Conservation (phyloP, 30 jellyfish, hydroid and myxozoan genomes). For the Sanderia malayensis region DNA sequence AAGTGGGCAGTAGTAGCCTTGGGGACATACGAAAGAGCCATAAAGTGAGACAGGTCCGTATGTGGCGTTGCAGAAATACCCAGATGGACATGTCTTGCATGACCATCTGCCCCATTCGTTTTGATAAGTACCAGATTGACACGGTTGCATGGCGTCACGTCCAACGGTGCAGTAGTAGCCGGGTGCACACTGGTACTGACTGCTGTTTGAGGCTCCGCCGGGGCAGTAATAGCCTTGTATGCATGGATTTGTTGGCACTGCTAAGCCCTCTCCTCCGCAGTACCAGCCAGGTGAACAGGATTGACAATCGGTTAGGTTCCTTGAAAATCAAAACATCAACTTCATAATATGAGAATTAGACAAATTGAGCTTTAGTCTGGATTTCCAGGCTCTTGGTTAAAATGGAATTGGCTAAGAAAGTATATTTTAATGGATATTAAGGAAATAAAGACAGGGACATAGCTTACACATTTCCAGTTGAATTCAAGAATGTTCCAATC, state of each 20-base stretch:
- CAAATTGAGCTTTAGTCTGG: too few relatives aligned
- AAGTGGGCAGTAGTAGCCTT: slow-evolving; percentile 86
- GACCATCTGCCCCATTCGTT: slow-evolving; percentile 81
- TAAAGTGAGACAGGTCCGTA: slow-evolving; percentile 59
- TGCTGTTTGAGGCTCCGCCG: slow-evolving; percentile 66
- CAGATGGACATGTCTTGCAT: slow-evolving; percentile 88
- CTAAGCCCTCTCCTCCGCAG: slow-evolving; percentile 78
- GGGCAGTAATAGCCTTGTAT: slow-evolving; percentile 83
- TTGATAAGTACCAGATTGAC: slow-evolving; percentile 92
- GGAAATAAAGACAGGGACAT: not conserved
- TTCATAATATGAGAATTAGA: too few relatives aligned
- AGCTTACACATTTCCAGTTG: slow-evolving; percentile 91
- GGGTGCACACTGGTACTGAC: slow-evolving; percentile 69
- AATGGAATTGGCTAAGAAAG: too few relatives aligned
- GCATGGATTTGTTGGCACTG: slow-evolving; percentile 74
- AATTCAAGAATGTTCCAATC: slow-evolving; percentile 80
- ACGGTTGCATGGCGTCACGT: slow-evolving; percentile 56
- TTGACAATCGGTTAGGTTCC: slow-evolving; percentile 79
- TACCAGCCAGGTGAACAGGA: slow-evolving; percentile 90
- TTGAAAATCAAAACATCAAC: slow-evolving; percentile 19
- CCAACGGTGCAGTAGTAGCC: slow-evolving; percentile 83
- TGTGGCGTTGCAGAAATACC: slow-evolving; percentile 80
- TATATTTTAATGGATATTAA: too few relatives aligned
- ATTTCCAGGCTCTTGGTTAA: too few relatives aligned
- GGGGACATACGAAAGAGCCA: slow-evolving; percentile 75